A percentile compares a stretch with the other conserved stretches of the same genome.
phyloP scores from a whole-genome alignment of 2,888 invertebrate genomes.

The Disparrhopalites patrizii region DNA sequence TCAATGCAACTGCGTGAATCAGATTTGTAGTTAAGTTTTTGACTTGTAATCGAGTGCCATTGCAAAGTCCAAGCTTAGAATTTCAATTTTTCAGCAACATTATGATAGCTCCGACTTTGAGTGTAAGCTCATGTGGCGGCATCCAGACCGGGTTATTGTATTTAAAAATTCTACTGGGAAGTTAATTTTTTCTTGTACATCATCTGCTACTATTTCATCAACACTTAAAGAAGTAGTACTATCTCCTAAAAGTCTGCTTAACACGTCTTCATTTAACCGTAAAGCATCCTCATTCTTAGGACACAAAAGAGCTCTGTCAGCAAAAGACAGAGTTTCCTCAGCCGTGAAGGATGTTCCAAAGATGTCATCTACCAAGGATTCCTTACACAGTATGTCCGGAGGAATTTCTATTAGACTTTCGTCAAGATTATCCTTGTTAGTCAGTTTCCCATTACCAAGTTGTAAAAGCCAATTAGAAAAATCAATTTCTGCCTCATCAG shows the following conservation, averaged over 20 bases:
- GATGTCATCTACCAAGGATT: constrained; percentile 15
- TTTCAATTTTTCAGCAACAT: constrained; percentile 44
- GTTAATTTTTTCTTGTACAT: constrained; percentile 5
- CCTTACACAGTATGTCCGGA: neutral
- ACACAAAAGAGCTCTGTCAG: constrained; percentile 26
- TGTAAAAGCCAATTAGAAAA: constrained; percentile 20
- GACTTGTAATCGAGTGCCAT: constrained; percentile 41
- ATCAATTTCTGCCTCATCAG: neutral
- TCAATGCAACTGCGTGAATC: constrained; percentile 22
- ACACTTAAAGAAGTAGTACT: constrained; percentile 25
- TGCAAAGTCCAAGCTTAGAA: constrained; percentile 31
- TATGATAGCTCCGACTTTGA: constrained; percentile 44
- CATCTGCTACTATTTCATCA: constrained; percentile 29
- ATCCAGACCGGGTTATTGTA: constrained; percentile 40
- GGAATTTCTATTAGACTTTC: neutral
- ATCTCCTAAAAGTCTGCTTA: neutral
- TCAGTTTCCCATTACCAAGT: constrained; percentile 26
- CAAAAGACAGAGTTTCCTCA: neutral
- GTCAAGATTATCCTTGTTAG: neutral
- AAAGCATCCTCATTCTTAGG: constrained; percentile 32
- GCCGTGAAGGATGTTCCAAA: constrained; percentile 21
- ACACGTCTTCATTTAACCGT: constrained; percentile 14
- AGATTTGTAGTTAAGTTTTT: constrained; percentile 16
- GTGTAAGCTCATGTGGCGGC: constrained; percentile 38
- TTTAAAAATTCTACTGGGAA: constrained; percentile 44